Conservation (phyloP, 2,113 vertebrate species). For the Malurus melanocephalus region DNA sequence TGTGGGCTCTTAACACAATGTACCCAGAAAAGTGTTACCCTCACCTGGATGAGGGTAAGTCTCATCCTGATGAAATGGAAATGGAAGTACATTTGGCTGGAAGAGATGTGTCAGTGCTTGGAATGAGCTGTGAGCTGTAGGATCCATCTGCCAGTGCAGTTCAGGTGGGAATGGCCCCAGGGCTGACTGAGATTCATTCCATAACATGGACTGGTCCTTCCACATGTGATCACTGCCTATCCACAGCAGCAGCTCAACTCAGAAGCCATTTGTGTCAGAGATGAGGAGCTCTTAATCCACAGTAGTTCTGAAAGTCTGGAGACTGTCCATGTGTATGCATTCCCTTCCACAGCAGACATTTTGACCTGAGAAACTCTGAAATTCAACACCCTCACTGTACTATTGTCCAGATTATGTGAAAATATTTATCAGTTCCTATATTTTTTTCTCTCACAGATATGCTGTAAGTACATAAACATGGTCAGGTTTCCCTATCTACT, state of each 20-base stretch:
- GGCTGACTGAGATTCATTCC: background rate
- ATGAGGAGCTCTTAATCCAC: background rate
- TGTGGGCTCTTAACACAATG: accelerated
- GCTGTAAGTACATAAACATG: background rate
- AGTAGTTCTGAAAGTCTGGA: background rate
- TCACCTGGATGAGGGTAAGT: background rate
- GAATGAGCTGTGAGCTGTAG: background rate
- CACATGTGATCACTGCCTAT: background rate
- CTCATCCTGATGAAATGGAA: background rate
- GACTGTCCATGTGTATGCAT: background rate
- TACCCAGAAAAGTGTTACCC: background rate
- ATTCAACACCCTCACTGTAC: background rate
- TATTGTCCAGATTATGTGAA: background rate
- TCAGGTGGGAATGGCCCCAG: background rate
- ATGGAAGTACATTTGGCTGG: background rate
- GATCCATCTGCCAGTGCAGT: accelerated
- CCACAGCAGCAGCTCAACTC: background rate
- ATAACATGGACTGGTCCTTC: background rate
- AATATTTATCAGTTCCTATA: background rate
- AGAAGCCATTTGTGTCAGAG: background rate
- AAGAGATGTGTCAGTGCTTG: background rate
- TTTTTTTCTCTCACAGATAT: background rate
- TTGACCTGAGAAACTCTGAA: background rate
- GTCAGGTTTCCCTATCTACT: background rate
- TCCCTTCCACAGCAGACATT: accelerated